phyloP scores from a whole-genome alignment of 2,797 vertebrate species.

The Cottoperca gobio region DNA sequence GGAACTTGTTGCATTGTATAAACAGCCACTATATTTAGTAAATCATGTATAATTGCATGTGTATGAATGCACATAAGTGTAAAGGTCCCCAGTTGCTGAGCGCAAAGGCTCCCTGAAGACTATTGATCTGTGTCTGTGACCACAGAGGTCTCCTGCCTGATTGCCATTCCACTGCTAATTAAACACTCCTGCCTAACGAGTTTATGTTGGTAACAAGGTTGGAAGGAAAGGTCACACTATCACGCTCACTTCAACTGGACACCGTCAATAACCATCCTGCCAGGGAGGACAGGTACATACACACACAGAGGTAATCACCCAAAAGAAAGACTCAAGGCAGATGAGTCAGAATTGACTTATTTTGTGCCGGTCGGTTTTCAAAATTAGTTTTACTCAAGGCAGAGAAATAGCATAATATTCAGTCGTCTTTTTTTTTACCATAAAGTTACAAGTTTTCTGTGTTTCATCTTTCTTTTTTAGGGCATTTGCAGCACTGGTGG shows the following conservation, averaged over 20 bases:
- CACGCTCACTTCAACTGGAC: conserved; percentile 55
- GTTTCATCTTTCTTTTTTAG: background rate
- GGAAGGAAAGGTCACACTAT: conserved; percentile 76
- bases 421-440: background rate
- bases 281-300: conserved; percentile 46
- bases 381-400: conserved; percentile 3
- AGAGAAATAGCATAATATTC: background rate
- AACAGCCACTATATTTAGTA: background rate
- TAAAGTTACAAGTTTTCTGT: conserved; percentile 5
- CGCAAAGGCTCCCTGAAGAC: conserved; percentile 65
- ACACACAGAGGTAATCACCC: background rate
- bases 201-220: conserved; percentile 71
- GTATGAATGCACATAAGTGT: conserved; percentile 10
- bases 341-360: conserved; percentile 21
- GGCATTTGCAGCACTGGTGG: conserved; percentile 26
- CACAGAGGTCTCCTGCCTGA: conserved; percentile 68
- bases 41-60: background rate
- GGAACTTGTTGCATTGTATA: too few species aligned
- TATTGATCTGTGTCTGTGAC: conserved; percentile 75
- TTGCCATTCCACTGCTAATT: conserved; percentile 76
- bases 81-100: conserved; percentile 52
- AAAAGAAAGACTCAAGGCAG: conserved; percentile 1
- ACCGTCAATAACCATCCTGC: conserved; percentile 56
- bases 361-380: conserved; percentile 7
- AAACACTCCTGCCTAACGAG: conserved; percentile 77